Evolutionary conservation across 2,113 vertebrate genomes (phyloP), one percentile per base, ranked within the genome.

Genomic region (Symphodus melops): DNA sequence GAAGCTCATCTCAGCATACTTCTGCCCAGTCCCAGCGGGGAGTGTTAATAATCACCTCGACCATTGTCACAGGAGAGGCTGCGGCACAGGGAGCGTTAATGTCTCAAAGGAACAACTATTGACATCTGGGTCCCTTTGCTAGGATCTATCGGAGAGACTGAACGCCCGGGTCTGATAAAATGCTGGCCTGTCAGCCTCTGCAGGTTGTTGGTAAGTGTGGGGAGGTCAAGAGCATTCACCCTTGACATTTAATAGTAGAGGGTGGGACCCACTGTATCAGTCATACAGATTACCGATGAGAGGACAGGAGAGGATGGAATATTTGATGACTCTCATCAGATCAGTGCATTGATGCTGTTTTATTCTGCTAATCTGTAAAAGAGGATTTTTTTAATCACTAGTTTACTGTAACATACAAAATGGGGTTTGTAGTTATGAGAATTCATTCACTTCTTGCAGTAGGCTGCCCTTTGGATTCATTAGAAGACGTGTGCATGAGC

Each of bases 11-110:
- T 84, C 28, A 0, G 79, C 75, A 74, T 68, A 59, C 73, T 69
- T 81, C 71, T 74, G 68, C 67, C 77, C 60, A 46, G 53, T 75
- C 72, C 77, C 78, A 83, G 72, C 72, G 41, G 82, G 88, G 75
- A 86, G 81, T 71, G 63, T 87, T 89, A 82, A 86, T 89, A 91
- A 92, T 89, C 86, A 91, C 88, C 84, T 79, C 72, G 75, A 74
- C 78, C 63, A 74, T 87, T 78, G 77, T 80, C 57, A 60, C 57
- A 49, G 41, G 66, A 74, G 77, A 75, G 78, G 72, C 78, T 52
- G 21, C 53, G 48, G 67, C 59, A 46, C 84, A 55, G 77, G 49
- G 39, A 44, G 71, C 44, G 19, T 44, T 82, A 87, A 91, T 75
- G 83, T 87, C 82, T 90, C 80, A 84, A 25, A 87, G 79, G 79